These are phyloP conservation scores for Phodopus roborovskii DNA, from an alignment of 2,113 vertebrate species.

Conservation along the genomic window DNA sequence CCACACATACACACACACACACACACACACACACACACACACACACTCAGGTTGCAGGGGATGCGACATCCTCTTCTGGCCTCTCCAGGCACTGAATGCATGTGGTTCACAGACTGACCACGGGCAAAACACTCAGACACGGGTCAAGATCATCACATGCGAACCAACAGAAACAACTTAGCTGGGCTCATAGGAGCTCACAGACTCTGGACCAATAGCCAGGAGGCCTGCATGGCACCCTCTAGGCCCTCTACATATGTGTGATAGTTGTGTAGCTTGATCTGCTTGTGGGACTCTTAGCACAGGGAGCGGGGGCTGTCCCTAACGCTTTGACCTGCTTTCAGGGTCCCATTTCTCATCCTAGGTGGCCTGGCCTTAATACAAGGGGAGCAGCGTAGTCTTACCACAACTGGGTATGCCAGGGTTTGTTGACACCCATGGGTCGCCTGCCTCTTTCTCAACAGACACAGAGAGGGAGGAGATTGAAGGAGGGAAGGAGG, in stretches of 20 bases:
- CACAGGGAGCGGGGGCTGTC: not conserved
- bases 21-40: too few relatives aligned
- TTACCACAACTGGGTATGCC: not conserved
- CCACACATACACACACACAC: too few relatives aligned
- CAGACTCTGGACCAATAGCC: not conserved
- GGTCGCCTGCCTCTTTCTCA: not conserved
- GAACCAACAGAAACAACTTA: not conserved
- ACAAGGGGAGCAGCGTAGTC: not conserved
- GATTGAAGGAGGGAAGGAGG: not conserved
- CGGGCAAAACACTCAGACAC: not conserved
- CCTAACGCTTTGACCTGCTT: not conserved
- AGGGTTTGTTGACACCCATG: not conserved
- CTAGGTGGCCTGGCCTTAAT: not conserved
- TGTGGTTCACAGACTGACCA: not conserved
- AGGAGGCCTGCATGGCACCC: not conserved
- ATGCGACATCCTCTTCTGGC: not conserved
- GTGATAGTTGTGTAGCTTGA: not conserved
- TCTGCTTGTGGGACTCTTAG: not conserved
- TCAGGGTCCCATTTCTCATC: not conserved
- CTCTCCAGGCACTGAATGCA: not conserved
- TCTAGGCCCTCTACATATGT: not conserved
- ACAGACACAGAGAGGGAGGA: not conserved
- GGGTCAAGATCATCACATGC: not conserved
- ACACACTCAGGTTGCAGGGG: not conserved
- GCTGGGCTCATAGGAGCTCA: not conserved